Evolutionary conservation across 2,888 invertebrate genomes (phyloP).

Genomic region (Blastobasis lacticolella): DNA sequence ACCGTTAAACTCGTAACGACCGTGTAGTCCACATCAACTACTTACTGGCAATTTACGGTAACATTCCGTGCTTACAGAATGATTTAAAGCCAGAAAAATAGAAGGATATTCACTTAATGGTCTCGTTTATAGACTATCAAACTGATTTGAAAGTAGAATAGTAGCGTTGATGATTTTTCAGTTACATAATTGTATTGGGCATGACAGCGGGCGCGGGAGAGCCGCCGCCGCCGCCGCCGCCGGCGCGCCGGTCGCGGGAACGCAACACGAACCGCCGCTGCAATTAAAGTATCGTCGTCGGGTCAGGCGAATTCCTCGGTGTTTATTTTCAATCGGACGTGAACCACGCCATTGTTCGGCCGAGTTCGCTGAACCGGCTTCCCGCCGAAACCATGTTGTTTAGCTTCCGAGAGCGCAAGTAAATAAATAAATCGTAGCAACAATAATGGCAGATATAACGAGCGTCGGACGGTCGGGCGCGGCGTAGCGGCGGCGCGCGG

Average conservation of each 20-base stretch:
- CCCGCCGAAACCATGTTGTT: conserved; percentile 35
- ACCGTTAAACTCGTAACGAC: neutral
- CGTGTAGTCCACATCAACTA: too few species aligned
- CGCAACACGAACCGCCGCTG: conserved; percentile 23
- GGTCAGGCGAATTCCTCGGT: conserved; percentile 30
- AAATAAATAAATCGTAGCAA: conserved; percentile 41
- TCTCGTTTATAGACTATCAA: too few species aligned
- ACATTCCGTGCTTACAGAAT: too few species aligned
- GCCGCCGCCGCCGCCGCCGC: neutral
- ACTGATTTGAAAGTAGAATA: too few species aligned
- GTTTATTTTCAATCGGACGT: conserved; percentile 30
- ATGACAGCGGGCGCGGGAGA: too few species aligned
- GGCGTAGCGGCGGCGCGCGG: conserved; percentile 29
- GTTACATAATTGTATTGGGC: too few species aligned
- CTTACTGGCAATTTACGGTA: too few species aligned
- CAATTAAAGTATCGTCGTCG: conserved; percentile 38
- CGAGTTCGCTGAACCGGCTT: conserved; percentile 33
- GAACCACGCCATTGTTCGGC: conserved; percentile 19
- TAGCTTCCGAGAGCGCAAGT: conserved; percentile 30
- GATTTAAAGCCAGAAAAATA: too few species aligned
- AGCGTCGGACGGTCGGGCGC: conserved; percentile 34
- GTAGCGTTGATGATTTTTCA: too few species aligned
- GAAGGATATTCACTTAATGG: too few species aligned
- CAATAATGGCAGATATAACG: conserved; percentile 53
- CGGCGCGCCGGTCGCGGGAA: conserved; percentile 16